Base-by-base conservation (phyloP, 2,797 vertebrate genomes). In the Erpetoichthys calabaricus region DNA sequence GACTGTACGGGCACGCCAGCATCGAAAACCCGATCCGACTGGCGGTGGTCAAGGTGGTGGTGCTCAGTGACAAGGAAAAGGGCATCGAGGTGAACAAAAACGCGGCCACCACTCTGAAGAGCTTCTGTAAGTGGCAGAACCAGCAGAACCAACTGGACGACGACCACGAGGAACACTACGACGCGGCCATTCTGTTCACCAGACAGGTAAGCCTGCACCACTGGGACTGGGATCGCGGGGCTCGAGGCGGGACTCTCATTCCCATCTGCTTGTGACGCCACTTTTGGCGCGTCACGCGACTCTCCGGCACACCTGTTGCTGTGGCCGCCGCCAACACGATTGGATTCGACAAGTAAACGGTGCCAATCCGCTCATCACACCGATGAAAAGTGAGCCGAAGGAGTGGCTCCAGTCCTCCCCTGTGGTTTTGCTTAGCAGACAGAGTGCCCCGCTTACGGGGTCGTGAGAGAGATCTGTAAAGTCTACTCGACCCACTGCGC, bases 61-160 rank as follows among this genome's bases (percentile, higher is more conserved):
- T 84, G 55, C 66, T 95, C 55, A 67, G 75, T 0, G 91, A 92
- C 55, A 86, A 81, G 68, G 94, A 96, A 68, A 91, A 88, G 69
- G 92, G 90, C 3, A 75, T 91, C 52, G 91, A 94, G 46, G 82
- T 97, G 59, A 79, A 79, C 81, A 91, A 91, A 76, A 99, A 97
- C 45, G 95, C 95, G 0, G 94, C 94, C 41, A 81, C 90, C 58
- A 93, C 94, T 0, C 88, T 99, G 56, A 96, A 94, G 81, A 93
- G 89, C 80, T 98, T 98, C 70, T 99, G 95, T 76, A 97, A 92
- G 80, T 97, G 94, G 94, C 95, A 97, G 75, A 91, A 96, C 67
- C 91, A 94, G 63, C 93, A 94, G 66, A 97, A 95, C 76, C 88
- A 86, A 44, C 82, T 92, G 53, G 91, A 87, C 1, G 92, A 95